Evolutionary conservation across 2,888 invertebrate genomes (phyloP), one percentile per base, ranked within the genome.

Genomic region (Physocephala rufipes): DNA sequence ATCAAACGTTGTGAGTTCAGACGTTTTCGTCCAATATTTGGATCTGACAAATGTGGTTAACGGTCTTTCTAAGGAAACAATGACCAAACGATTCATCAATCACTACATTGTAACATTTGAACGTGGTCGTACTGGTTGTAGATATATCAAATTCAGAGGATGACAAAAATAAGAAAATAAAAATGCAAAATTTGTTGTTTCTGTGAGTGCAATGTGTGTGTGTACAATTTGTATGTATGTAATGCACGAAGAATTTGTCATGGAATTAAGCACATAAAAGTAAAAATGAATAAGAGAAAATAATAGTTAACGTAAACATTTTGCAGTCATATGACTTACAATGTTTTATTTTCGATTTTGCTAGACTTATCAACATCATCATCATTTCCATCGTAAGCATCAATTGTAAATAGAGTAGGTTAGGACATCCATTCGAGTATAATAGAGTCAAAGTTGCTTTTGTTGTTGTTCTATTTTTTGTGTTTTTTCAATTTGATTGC

Each of bases 61-160:
- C 90, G 68, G 93, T 93, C 76, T 91, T 87, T 49, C 91, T 92
- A 77, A 92, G 91, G 36, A 87, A 82, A 59, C 89, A 89, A 85
- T 89, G 90, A 82, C 93, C 92, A 86, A 89, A 94, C 30, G 93
- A 92, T 82, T 94, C 94, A 85, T 95, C 95, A 82, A 95, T 92
- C 80, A 95, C 91, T 36, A 90, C 90, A 85, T 94, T 94, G 84
- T 92, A 74, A 95, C 91, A 76, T 90, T 89, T 7, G 95, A 95
- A 75, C 90, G 87, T 55, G 95, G 95, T 76, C 90, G 90, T 76
- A 93, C 93, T 93, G 86, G 55, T 65, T 26, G 47, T 67, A n/a
- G 36, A 9, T 43, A 53, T 24, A 30, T 59, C 62, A 64, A 71
- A n/a, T 43, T 49, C 30, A 68, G 70, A 53, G 59, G n/a, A 74